Evolutionary conservation across 1,140 invertebrate species (phyloP).

Genomic region (Drosophila neocordata): DNA sequence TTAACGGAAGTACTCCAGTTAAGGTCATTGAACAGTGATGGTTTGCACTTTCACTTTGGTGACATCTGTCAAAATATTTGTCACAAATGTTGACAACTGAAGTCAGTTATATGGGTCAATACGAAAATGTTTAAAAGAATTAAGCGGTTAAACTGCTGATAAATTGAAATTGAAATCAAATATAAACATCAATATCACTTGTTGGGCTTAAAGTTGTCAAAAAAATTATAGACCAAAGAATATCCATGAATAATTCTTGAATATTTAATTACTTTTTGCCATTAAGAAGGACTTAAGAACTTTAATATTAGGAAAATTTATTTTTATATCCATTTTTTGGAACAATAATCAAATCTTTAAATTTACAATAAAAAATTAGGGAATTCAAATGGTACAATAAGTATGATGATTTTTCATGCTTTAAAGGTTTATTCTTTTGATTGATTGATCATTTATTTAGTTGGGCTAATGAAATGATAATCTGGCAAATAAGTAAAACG

Average conservation of each 20-base stretch:
- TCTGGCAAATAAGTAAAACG: too few species aligned
- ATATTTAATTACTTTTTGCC: too few species aligned
- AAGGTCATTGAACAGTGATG: conserved; percentile 30
- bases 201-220: not conserved
- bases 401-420: too few species aligned
- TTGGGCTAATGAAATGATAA: too few species aligned
- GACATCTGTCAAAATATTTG: conserved; percentile 61
- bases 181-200: not conserved
- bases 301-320: too few species aligned
- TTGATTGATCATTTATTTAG: too few species aligned
- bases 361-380: too few species aligned
- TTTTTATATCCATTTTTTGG: too few species aligned
- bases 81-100: conserved; percentile 49
- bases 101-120: conserved; percentile 46
- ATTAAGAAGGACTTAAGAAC: too few species aligned
- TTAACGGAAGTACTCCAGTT: conserved; percentile 34
- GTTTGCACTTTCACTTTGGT: conserved; percentile 43
- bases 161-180: not conserved
- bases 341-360: too few species aligned
- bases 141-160: conserved; percentile 8
- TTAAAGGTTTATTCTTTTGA: too few species aligned
- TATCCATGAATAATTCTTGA: not conserved
- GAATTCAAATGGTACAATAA: too few species aligned
- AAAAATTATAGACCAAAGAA: not conserved
- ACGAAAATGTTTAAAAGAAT: conserved; percentile 23